These are phyloP conservation scores for Mesorhabditis sp. DNA, from an alignment of 2,888 invertebrate species.

Conservation along the genomic window DNA sequence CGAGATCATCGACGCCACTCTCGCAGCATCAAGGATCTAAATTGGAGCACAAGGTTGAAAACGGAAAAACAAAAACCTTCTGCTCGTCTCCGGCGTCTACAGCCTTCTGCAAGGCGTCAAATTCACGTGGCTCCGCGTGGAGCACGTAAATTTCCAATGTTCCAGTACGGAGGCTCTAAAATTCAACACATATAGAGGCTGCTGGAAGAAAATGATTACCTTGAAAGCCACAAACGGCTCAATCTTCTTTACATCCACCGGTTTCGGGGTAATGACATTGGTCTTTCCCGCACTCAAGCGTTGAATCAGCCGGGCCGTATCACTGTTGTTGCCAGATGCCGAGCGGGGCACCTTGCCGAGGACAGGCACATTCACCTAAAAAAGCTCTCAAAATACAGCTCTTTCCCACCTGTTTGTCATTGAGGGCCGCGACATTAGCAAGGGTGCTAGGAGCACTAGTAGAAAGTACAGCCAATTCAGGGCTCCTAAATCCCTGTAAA, in stretches of 20 bases:
- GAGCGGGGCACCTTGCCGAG: background rate
- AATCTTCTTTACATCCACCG: background rate
- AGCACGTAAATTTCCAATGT: background rate
- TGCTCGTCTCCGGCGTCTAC: background rate
- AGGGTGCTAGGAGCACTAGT: background rate
- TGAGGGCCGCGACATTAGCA: background rate
- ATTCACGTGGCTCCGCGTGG: background rate
- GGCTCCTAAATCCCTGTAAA: background rate
- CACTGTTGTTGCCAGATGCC: background rate
- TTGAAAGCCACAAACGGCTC: background rate
- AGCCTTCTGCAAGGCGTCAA: constrained; percentile 1
- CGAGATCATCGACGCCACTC: background rate
- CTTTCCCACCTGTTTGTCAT: background rate
- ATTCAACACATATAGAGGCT: background rate
- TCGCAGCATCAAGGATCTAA: background rate
- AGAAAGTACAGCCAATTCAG: background rate
- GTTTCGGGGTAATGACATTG: background rate
- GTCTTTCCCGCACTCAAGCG: background rate
- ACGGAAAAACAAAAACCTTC: background rate
- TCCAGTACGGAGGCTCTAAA: constrained; percentile 1
- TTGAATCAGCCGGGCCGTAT: background rate
- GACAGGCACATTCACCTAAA: background rate
- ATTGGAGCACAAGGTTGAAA: background rate
- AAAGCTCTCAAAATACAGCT: background rate
- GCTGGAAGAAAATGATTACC: background rate